A percentile compares a stretch with the other conserved stretches of the same genome.
phyloP scores from a whole-genome alignment of 2,113 vertebrate genomes.

The Bubo bubo region DNA sequence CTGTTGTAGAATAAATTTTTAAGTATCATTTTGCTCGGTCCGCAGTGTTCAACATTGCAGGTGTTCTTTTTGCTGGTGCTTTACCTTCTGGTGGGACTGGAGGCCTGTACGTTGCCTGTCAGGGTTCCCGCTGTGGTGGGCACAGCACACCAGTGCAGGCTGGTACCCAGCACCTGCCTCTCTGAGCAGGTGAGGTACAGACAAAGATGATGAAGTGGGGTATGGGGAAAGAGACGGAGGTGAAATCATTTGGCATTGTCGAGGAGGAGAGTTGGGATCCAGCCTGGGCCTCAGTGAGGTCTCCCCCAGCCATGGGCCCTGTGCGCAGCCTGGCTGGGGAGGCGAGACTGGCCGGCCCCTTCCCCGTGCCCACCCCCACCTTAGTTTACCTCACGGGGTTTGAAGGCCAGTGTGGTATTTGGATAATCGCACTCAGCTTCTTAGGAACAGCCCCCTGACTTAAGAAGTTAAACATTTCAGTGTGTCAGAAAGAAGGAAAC shows the following conservation, averaged over 20 bases:
- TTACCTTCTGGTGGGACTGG: background rate
- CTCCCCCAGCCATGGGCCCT: accelerated
- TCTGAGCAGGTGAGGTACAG: background rate
- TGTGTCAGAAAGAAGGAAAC: background rate
- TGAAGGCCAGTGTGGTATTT: background rate
- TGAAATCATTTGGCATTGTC: background rate
- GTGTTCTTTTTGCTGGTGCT: background rate
- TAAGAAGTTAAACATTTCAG: background rate
- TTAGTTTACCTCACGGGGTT: background rate
- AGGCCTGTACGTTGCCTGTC: accelerated
- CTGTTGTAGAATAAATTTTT: background rate
- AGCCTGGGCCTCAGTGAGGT: accelerated
- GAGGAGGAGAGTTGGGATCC: background rate
- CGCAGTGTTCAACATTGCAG: background rate
- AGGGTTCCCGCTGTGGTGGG: accelerated
- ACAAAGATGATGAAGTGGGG: background rate
- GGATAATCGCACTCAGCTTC: background rate
- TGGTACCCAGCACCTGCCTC: background rate
- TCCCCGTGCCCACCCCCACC: accelerated
- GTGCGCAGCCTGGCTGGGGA: background rate
- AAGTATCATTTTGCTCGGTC: background rate
- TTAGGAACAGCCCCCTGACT: background rate
- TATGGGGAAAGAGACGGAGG: background rate
- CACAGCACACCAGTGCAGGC: accelerated
- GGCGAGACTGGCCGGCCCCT: accelerated